Percentiles rank a stretch among this genome's conserved stretches.
Conservation (phyloP, 2,113 vertebrate genomes). For the Ranitomeya imitator region DNA sequence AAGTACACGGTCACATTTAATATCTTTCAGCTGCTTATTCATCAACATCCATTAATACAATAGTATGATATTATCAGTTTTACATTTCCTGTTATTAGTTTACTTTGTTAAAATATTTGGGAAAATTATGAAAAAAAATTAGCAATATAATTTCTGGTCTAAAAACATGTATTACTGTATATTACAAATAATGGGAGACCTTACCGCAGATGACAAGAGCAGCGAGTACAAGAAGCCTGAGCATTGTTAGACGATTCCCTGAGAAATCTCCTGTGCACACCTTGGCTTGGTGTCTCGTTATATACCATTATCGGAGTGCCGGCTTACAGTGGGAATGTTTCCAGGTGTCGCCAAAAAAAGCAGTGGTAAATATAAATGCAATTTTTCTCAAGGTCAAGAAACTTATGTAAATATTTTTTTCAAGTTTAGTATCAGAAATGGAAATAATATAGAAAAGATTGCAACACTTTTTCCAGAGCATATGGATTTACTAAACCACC, state of each 20-base stretch:
- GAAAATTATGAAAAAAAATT: no score
- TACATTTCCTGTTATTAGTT: no score
- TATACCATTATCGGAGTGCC: constrained; percentile 5
- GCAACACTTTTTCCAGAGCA: no score
- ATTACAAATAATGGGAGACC: constrained; percentile 20
- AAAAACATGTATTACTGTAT: not conserved
- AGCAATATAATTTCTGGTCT: no score
- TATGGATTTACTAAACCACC: not conserved
- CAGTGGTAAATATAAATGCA: not conserved
- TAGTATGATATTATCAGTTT: no score
- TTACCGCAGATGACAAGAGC: constrained; percentile 77
- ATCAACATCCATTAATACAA: no score
- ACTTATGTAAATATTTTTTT: not conserved
- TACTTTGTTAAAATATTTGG: no score
- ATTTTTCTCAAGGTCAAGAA: not conserved
- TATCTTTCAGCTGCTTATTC: no score
- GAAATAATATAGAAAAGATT: not conserved
- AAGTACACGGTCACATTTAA: no score
- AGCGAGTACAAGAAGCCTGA: constrained; percentile 73
- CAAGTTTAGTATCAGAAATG: constrained; percentile 7
- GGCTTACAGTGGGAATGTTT: constrained; percentile 5
- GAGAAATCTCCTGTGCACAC: constrained; percentile 1
- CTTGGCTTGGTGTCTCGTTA: not conserved
- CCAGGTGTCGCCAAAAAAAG: not conserved
- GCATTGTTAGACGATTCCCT: constrained; percentile 68